Evolutionary conservation across 1,140 invertebrate species (phyloP), one percentile per base, ranked within the genome.

Genomic region (Solenopsis invicta): DNA sequence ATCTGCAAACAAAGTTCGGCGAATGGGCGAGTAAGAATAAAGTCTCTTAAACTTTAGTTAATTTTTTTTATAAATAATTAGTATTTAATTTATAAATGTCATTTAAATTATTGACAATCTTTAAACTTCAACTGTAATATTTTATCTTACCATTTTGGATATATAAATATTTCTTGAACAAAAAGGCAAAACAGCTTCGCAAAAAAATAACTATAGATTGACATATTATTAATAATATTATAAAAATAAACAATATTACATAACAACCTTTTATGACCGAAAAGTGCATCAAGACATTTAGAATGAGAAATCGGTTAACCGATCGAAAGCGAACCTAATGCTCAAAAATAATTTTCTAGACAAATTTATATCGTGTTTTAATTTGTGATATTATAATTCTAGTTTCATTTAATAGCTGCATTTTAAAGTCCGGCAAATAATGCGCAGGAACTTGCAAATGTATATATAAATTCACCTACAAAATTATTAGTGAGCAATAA

Each of bases 21-120:
- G 93, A 95, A 74, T 95, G 95, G 95, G 95, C 95, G 41, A 93
- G 95, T 95, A 88, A 93, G 86, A 16, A 50, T 34, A 34, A 4
- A 16, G 4, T 21, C 37, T 62, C 34, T 62, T 54, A 8, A 0
- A 56, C 18, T 67, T 8, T 66, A 2, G 37, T 37, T 45, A 59
- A 4, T 1, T 24, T 59, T 24, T n/a, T 41, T 41, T 29, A 41
- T 41, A 41, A 41, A 24, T 24, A 59, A 64, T 12, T 37, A 45
- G 67, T n/a, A 4, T 48, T 52, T 45, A 62, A 56, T 75, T 24
- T 77, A 16, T 37, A 34, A 45, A 9, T 61, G 37, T 61, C 12
- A 12, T 82, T 62, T 24, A 41, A 48, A 41, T 13, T 52, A 21
- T 56, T 45, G 10, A 54, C 37, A 48, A 59, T 13, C 0, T 48